Base-by-base conservation (phyloP, 1,140 invertebrate genomes). In the Megathymus violae region DNA sequence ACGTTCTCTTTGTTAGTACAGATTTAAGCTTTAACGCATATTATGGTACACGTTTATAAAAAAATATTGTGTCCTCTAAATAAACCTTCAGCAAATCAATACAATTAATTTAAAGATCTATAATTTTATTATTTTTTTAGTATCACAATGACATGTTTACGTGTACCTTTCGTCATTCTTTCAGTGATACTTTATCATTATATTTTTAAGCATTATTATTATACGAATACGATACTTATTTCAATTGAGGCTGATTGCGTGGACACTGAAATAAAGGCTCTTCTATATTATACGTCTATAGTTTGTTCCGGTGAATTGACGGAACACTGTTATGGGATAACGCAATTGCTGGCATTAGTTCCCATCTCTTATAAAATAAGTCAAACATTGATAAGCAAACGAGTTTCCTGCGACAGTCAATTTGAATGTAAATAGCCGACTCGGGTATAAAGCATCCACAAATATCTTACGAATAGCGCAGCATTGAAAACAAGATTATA, bases 361-460 rank as follows among this genome's bases (percentile, higher is more conserved):
- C 4, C 9, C 27, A 9, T 31, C 27, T 4, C 3, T 31, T 7
- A 31, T 31, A 31, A 31, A 31, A 31, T 31, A 31, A 31, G 27
- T 25, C 25, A 17, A 68, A 34, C 27, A 50, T 43, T 47, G 34
- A 50, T 41, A 48, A 25, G 17, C 52, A 60, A 61, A 66, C 63
- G 16, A 51, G 66, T 68, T 64, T 68, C 54, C 65, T 63, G 60
- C 59, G 46, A 52, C 41, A 43, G 47, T 17, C 48, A 52, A 60
- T 56, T 54, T 13, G 52, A 61, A 52, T 47, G 48, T 41, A 36
- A 62, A 46, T 67, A 67, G 51, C 38, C 17, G 38, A 1, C 5
- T 16, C 13, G 27, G 27, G 27, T 31, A 31, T 31, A 31, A 31
- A 31, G 9, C 27, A 31, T 3, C 19, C 31, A 56, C 62, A 62